These are phyloP conservation scores for Drosophila yooni DNA, from an alignment of 2,888 invertebrate genomes.

Conservation along the genomic window DNA sequence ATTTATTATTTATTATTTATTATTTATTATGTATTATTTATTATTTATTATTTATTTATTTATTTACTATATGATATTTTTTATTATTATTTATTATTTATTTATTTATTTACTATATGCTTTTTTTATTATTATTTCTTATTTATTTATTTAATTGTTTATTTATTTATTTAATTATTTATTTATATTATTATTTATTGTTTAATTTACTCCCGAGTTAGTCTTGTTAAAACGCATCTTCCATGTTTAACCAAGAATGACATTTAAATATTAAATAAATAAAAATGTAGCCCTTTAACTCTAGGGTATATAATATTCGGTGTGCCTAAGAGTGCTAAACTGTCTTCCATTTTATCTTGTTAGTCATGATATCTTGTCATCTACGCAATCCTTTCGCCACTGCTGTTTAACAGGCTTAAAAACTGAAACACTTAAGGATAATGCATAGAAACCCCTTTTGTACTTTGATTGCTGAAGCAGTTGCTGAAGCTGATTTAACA, in stretches of 20 bases:
- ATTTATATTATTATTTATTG: not conserved
- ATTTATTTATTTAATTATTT: not conserved
- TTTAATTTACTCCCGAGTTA: not conserved
- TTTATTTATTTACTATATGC: too few relatives aligned
- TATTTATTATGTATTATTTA: not conserved
- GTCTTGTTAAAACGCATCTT: not conserved
- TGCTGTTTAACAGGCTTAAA: constrained; percentile 67
- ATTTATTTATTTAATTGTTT: too few relatives aligned
- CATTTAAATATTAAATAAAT: not conserved
- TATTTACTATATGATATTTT: too few relatives aligned
- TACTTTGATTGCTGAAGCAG: constrained; percentile 50
- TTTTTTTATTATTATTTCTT: not conserved
- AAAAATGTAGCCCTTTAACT: not conserved
- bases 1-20: not conserved
- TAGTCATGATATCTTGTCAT: constrained; percentile 8
- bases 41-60: not conserved
- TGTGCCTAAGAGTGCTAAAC: not conserved
- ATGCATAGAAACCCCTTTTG: constrained; percentile 19
- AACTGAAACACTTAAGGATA: constrained; percentile 60
- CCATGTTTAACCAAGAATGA: not conserved
- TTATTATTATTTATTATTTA: not conserved
- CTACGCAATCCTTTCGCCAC: constrained; percentile 13
- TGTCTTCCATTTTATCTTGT: not conserved
- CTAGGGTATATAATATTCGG: not conserved
- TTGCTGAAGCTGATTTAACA: constrained; percentile 22